Base-by-base conservation (phyloP, 2,888 invertebrate genomes). In the Cryptus viduatorius region DNA sequence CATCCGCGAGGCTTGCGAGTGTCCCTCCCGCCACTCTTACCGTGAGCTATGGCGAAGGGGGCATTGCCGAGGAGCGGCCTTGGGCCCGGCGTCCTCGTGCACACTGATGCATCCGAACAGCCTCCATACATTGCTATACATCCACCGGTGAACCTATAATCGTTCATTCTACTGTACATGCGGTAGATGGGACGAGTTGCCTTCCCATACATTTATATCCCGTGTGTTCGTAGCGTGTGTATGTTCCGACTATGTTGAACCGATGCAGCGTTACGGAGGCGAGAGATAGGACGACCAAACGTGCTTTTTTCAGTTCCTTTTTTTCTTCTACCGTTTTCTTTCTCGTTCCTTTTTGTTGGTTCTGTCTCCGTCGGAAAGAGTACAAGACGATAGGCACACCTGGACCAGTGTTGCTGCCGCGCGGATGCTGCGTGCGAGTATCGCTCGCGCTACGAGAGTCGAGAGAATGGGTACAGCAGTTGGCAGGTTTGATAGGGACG, bases 71-170 rank as follows among this genome's bases (percentile, higher is more conserved):
- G 77, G 48, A 56, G 64, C 84, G 84, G 71, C 84, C 84, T 84
- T 84, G 84, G 78, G 84, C 53, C 81, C 50, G 50, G 81, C 81
- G 84, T 76, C 84, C 84, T 84, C 79, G 75, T 83, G 67, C 77
- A 73, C 84, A 84, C 68, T 24, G 24, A 69, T 46, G 65, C 79
- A 64, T 69, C 75, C 44, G 12, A 44, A n/a, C 14, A 37, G n/a
- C 68, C 31, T 73, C 53, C 44, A 75, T 24, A 56, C 69, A 46
- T 24, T 16, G 19, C 69, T 37, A 48, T 37, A 24, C 24, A 50
- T 50, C 71, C 29, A 19, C 48, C 48, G 29, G 16, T 71, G 56
- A 56, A 76, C 76, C 82, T 65, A 77, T 77, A 77, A 82, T 82
- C 82, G 82, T 82, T 82, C 81, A 65, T 82, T 71, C 76, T 56